phyloP scores from a whole-genome alignment of 2,113 vertebrate genomes.

The Oryzias javanicus region DNA sequence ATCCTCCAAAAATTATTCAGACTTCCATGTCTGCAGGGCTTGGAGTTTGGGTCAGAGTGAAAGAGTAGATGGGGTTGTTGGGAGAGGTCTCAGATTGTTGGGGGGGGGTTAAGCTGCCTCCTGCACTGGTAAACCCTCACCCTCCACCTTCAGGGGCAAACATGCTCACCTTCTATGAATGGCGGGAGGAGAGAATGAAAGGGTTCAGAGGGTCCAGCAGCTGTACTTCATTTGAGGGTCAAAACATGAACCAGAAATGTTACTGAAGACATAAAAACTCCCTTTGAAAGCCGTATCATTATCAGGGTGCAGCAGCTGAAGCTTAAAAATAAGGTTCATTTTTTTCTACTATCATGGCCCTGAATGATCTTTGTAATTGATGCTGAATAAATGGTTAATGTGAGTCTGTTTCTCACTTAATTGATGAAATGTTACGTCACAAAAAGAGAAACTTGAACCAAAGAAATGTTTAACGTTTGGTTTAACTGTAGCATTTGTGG shows the following conservation, averaged over 20 bases:
- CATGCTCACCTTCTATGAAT: slow-evolving; percentile 56
- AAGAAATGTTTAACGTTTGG: too few species aligned
- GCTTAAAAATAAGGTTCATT: slow-evolving; percentile 24
- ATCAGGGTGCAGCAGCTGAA: slow-evolving; percentile 46
- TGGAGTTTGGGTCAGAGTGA: slow-evolving; percentile 35
- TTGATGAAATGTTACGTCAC: too few species aligned
- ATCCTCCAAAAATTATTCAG: slow-evolving; percentile 51
- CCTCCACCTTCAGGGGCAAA: slow-evolving; percentile 48
- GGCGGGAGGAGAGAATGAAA: slow-evolving; percentile 32
- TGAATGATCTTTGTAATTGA: too few species aligned
- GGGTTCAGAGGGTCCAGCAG: slow-evolving; percentile 67
- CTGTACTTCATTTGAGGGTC: slow-evolving; percentile 73
- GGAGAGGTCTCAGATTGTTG: too few species aligned
- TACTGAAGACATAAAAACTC: slow-evolving; percentile 57
- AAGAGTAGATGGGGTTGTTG: slow-evolving; percentile 37
- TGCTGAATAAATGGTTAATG: too few species aligned
- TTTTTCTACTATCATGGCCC: slow-evolving; percentile 1
- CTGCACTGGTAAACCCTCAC: slow-evolving; percentile 31
- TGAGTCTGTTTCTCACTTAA: too few species aligned
- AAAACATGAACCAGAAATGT: slow-evolving; percentile 69
- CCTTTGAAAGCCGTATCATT: slow-evolving; percentile 72
- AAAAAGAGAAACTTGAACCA: too few species aligned
- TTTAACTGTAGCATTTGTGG: too few species aligned
- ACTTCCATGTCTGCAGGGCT: slow-evolving; percentile 57
- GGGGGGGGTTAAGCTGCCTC: slow-evolving; percentile 9